phyloP scores from a whole-genome alignment of 2,888 invertebrate genomes.

The Malthinus flaveolus region DNA sequence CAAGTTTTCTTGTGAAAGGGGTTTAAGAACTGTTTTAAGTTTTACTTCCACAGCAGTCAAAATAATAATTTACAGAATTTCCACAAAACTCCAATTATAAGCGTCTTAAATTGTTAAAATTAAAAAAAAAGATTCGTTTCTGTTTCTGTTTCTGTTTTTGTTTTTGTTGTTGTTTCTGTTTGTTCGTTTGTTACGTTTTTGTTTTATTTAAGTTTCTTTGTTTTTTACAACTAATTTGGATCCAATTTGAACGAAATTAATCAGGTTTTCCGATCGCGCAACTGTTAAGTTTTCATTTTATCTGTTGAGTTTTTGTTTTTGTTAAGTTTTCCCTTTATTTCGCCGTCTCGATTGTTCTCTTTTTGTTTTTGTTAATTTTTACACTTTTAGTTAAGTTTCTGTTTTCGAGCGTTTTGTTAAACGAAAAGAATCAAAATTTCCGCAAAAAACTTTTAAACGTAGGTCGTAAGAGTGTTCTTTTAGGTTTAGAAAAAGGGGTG shows the following conservation, averaged over 20 bases:
- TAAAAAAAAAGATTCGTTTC: too few relatives aligned
- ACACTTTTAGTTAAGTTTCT: not conserved
- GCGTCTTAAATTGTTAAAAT: too few relatives aligned
- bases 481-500: not conserved
- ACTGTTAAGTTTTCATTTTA: not conserved
- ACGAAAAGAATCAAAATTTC: not conserved
- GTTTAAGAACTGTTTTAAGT: too few relatives aligned
- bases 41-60: too few relatives aligned
- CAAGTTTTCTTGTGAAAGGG: too few relatives aligned
- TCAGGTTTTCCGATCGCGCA: not conserved
- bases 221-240: not conserved
- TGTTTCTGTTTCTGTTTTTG: not conserved
- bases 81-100: too few relatives aligned
- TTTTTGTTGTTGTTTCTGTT: not conserved
- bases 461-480: not conserved
- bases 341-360: not conserved
- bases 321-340: conserved; percentile 7
- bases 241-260: not conserved
- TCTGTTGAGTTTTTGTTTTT: conserved; percentile 13
- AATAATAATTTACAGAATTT: too few relatives aligned
- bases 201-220: conserved; percentile 1
- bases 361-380: not conserved
- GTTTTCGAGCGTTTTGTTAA: not conserved
- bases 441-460: not conserved
- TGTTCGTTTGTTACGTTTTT: conserved; percentile 2